Evolutionary conservation across 1,140 invertebrate species (phyloP).

Genomic region (Ips typographus): DNA sequence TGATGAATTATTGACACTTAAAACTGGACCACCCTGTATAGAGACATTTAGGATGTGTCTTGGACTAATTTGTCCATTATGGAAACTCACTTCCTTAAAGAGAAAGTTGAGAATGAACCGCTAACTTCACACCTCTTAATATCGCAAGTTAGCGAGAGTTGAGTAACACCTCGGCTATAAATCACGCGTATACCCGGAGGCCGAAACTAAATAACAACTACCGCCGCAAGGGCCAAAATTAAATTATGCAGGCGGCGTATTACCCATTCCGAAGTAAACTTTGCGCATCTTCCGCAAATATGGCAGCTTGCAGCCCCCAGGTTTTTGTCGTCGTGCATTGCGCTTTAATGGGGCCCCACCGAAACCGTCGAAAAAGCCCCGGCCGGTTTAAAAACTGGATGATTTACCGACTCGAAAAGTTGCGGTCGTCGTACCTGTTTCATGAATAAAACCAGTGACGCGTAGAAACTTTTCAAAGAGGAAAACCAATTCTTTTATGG

Average conservation of each 20-base stretch:
- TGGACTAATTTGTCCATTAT: too few species aligned
- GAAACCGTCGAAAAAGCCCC: too few species aligned
- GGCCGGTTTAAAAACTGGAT: too few species aligned
- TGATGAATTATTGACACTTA: too few species aligned
- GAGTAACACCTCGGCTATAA: neutral
- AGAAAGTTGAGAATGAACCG: too few species aligned
- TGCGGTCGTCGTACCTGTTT: too few species aligned
- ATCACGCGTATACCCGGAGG: slow-evolving; percentile 1
- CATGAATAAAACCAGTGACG: too few species aligned
- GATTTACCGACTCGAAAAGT: too few species aligned
- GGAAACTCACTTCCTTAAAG: too few species aligned
- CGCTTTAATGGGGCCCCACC: neutral
- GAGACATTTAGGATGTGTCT: too few species aligned
- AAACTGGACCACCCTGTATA: too few species aligned
- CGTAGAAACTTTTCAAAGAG: too few species aligned
- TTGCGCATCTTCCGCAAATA: slow-evolving; percentile 14
- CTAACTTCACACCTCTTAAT: neutral
- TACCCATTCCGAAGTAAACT: slow-evolving; percentile 11
- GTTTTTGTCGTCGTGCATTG: neutral
- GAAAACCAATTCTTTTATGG: neutral
- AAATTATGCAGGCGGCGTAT: slow-evolving; percentile 13
- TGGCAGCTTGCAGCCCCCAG: neutral
- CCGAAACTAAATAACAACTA: slow-evolving; percentile 11
- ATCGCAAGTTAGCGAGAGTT: neutral
- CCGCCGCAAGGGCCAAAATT: slow-evolving; percentile 5